phyloP scores from a whole-genome alignment of 2,797 vertebrate genomes.

The Allobates femoralis region DNA sequence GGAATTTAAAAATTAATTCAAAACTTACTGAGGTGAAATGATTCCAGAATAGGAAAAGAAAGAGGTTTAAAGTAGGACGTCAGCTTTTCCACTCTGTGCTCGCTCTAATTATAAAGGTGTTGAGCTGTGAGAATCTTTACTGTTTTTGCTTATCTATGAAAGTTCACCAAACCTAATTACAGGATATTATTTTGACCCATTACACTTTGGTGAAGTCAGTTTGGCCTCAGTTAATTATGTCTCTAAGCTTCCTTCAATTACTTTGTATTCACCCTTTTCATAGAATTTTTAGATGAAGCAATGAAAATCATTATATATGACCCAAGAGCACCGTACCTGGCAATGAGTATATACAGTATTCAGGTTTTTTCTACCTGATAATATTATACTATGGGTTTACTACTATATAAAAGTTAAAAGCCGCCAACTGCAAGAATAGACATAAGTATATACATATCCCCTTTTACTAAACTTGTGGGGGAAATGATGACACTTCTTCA shows the following conservation, averaged over 20 bases:
- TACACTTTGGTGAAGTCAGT: background rate
- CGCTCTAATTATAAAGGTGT: constrained; percentile 32
- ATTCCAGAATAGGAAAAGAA: constrained; percentile 8
- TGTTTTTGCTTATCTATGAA: constrained; percentile 20
- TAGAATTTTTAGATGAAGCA: background rate
- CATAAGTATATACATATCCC: too few species aligned
- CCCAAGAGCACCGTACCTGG: background rate
- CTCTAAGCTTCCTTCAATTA: background rate
- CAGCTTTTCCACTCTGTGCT: background rate
- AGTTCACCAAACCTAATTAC: background rate
- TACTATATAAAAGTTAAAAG: background rate
- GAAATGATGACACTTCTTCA: too few species aligned
- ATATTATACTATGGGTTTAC: background rate
- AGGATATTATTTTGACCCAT: background rate
- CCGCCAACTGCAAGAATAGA: too few species aligned
- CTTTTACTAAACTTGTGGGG: too few species aligned
- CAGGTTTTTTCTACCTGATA: too few species aligned
- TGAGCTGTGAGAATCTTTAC: background rate
- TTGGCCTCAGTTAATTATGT: constrained; percentile 20
- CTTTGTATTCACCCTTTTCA: background rate
- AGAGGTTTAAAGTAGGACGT: background rate
- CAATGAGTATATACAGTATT: background rate
- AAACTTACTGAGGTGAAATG: constrained; percentile 23
- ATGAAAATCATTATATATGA: background rate
- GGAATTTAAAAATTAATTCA: constrained; percentile 46